Percentiles rank a stretch among this genome's conserved stretches.
phyloP scores from a whole-genome alignment of 2,113 vertebrate genomes.

The Raja brachyura region DNA sequence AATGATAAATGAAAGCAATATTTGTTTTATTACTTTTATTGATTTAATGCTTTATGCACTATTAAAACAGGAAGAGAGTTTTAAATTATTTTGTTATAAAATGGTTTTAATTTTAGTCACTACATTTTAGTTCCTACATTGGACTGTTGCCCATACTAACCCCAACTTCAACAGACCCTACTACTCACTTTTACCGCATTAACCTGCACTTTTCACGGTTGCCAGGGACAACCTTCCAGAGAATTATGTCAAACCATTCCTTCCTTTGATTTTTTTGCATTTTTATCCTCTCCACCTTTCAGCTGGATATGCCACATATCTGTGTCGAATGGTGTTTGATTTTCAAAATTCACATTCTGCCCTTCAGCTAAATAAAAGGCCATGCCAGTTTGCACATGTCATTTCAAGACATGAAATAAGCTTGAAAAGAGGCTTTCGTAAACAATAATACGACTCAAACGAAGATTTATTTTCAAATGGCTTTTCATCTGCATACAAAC shows the following conservation, averaged over 20 bases:
- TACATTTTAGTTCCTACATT: neutral
- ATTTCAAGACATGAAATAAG: neutral
- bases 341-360: neutral
- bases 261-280: neutral
- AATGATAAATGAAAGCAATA: slow-evolving; percentile 30
- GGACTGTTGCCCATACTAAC: neutral
- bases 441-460: neutral
- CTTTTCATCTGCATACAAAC: neutral
- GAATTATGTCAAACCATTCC: neutral
- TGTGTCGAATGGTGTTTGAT: neutral
- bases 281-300: neutral
- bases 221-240: neutral
- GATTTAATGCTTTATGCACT: neutral
- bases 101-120: neutral
- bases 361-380: neutral
- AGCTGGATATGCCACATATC: neutral
- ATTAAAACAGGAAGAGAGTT: neutral
- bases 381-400: neutral
- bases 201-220: neutral
- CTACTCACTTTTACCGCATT: neutral
- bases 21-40: slow-evolving; percentile 26
- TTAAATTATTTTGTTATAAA: neutral
- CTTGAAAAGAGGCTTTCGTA: neutral
- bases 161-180: neutral
- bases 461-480: neutral